Conservation (phyloP, 1,140 invertebrate genomes). For the Solenopsis fugax region DNA sequence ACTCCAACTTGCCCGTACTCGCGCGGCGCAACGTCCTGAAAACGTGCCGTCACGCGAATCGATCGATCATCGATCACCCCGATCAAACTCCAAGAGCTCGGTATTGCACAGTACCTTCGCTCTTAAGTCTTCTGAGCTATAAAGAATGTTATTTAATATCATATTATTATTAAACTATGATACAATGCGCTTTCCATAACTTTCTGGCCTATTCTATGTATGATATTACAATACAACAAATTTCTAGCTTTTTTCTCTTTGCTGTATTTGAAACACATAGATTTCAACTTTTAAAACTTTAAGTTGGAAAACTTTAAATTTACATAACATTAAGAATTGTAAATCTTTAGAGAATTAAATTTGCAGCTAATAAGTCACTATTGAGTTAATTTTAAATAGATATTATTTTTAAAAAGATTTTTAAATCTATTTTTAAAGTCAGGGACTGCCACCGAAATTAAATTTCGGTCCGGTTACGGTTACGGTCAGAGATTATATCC, state of each 20-base stretch:
- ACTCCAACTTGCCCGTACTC: conserved; percentile 64
- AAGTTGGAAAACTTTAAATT: neutral
- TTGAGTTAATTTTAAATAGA: conserved; percentile 1
- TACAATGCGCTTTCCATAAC: neutral
- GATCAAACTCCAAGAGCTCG: conserved; percentile 58
- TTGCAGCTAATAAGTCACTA: neutral
- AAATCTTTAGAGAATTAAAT: neutral
- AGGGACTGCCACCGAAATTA: too few relatives aligned
- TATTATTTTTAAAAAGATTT: conserved; percentile 16
- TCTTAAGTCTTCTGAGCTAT: neutral
- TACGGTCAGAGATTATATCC: too few relatives aligned
- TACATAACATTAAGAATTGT: neutral
- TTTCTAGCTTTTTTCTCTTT: neutral
- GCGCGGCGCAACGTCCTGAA: conserved; percentile 71
- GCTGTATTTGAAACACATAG: neutral
- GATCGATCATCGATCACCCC: conserved; percentile 76
- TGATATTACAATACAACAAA: neutral
- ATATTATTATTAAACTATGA: neutral
- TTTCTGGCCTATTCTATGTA: neutral
- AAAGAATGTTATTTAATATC: neutral
- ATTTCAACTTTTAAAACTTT: neutral
- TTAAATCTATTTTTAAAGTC: neutral
- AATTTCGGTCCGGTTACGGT: too few relatives aligned
- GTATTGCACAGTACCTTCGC: neutral
- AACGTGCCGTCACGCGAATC: conserved; percentile 70